Evolutionary conservation across 1,140 invertebrate species (phyloP), one percentile per base, ranked within the genome.

Genomic region (Diabrotica undecimpunctata): DNA sequence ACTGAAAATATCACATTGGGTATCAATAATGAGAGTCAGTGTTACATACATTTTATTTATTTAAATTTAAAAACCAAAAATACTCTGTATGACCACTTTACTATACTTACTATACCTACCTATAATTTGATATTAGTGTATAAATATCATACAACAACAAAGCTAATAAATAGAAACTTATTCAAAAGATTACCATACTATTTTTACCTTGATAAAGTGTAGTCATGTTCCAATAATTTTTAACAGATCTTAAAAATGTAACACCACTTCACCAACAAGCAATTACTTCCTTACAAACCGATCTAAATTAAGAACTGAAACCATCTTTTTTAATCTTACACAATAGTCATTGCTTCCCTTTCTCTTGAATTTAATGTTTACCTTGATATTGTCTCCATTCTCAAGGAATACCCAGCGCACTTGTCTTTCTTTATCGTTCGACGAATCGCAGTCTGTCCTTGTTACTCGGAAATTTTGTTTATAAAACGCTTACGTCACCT

Each of bases 401-500:
- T 61, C 36, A 64, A 65, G 38, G 38, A 60, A 54, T 51, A 52
- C 39, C 51, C 38, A 54, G 54, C 35, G 46, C 36, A 37, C 37
- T 65, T 54, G 51, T 64, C 56, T 50, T 50, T 59, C n/a, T 46
- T n/a, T 46, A 46, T 46, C n/a, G n/a, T 6, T 10, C 6, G n/a
- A n/a, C 8, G 8, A 46, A 46, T 10, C n/a, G 41, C 6, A 10
- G 41, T 46, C n/a, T 46, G 41, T 46, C 41, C 8, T 46, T 46
- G 41, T 46, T 46, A 46, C 41, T 46, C 41, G 41, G 41, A 46
- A 46, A 46, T 46, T 46, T 46, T 46, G 41, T 46, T 46, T 46
- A 5, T 10, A 3, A n/a, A 46, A 5, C 5, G 41, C 41, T 46
- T 46, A 46, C 41, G 41, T 46, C 41, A 46, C n/a, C 41, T 5